Base-by-base conservation (phyloP, 2,113 vertebrate species). In the Festucalex cinctus region DNA sequence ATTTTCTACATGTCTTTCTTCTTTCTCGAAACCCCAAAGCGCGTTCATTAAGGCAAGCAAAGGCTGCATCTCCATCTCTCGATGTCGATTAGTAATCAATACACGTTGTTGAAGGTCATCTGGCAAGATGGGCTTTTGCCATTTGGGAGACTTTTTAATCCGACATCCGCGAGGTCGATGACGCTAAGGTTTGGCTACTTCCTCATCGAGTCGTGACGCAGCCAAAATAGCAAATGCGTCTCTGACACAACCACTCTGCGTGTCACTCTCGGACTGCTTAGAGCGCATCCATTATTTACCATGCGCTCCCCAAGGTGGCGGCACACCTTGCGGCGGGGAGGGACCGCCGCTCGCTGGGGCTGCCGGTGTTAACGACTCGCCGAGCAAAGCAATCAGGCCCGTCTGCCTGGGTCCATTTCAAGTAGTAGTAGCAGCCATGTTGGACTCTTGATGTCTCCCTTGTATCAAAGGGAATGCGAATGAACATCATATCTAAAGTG, bases 241-340 rank as follows among this genome's bases (percentile, higher is more conserved):
- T 76, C 57, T 66, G 60, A 75, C 75, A 64, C 69, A 59, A 74
- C 65, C 28, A 24, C 46, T 70, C 19, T 46, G 2, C 56, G 62
- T 51, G 17, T 78, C 75, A 68, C 73, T 71, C 69, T 76, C 62
- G 9, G 16, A 77, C 68, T 78, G 69, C 60, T 69, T 71, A 68
- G 72, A 69, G 80, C 64, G 36, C 69, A 81, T 84, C 59, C 77
- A 82, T 86, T 81, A 85, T 88, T 89, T 56, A 89, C 71, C 65
- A 62, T 74, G 68, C 26, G 53, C 9, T 72, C 78, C 65, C 67
- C 2, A 17, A 79, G 66, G 72, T 46, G 24, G 22, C 12, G 53
- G 63, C 68, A 69, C 71, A 69, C 51, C 22, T 54, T 26, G 51
- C 12, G 51, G 3, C 8, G 35, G 36, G 59, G 59, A 14, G 37